phyloP scores from a whole-genome alignment of 2,888 invertebrate species.

The Asteroscopus sphinx region DNA sequence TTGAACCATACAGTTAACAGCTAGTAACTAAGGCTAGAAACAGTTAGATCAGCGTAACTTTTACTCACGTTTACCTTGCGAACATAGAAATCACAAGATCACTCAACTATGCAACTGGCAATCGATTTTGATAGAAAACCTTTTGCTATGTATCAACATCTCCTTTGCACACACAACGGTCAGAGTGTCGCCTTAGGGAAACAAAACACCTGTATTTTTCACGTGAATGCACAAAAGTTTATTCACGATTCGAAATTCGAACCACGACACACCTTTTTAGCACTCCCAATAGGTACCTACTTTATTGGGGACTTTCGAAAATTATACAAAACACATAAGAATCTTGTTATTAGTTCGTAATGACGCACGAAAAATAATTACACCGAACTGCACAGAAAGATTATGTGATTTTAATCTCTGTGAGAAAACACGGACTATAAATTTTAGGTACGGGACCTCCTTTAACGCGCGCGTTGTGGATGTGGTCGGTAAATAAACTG shows the following conservation, averaged over 20 bases:
- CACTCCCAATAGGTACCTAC: slow-evolving; percentile 41
- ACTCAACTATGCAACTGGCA: slow-evolving; percentile 76
- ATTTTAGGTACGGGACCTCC: slow-evolving; percentile 53
- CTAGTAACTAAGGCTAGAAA: slow-evolving; percentile 61
- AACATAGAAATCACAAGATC: slow-evolving; percentile 73
- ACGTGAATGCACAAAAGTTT: slow-evolving; percentile 79
- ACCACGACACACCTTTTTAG: slow-evolving; percentile 78
- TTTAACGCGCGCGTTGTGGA: slow-evolving; percentile 63
- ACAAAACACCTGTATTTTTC: slow-evolving; percentile 73
- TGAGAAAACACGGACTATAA: slow-evolving; percentile 66
- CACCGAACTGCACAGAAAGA: slow-evolving; percentile 45
- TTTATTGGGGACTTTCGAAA: slow-evolving; percentile 35
- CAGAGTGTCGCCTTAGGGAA: slow-evolving; percentile 57
- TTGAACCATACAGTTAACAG: slow-evolving; percentile 61
- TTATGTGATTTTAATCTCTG: slow-evolving; percentile 57
- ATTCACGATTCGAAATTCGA: slow-evolving; percentile 79
- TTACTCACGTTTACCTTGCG: slow-evolving; percentile 82
- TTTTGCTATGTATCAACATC: slow-evolving; percentile 59
- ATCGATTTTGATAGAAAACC: slow-evolving; percentile 62
- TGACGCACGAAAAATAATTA: slow-evolving; percentile 27
- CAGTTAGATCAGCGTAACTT: slow-evolving; percentile 79
- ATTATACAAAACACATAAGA: slow-evolving; percentile 12
- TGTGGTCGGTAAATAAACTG: slow-evolving; percentile 86
- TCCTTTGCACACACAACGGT: slow-evolving; percentile 65
- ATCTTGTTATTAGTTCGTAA: slow-evolving; percentile 12